Percentiles rank a stretch among this genome's conserved stretches.
Evolutionary conservation across 2,888 invertebrate genomes (phyloP).

Genomic region (Beris chalybata): DNA sequence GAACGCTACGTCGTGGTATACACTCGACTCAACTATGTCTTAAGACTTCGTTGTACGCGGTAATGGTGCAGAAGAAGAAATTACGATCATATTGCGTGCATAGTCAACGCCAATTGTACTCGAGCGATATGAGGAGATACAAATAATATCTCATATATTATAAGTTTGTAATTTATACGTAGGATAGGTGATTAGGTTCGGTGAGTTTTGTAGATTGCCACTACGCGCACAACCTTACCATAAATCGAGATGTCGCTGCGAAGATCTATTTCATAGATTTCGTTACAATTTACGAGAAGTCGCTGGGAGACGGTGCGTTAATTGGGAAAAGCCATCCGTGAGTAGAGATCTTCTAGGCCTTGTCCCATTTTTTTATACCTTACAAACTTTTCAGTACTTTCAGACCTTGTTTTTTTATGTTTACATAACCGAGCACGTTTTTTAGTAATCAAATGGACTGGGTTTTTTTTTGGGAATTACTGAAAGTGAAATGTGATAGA

Average conservation of each 20-base stretch:
- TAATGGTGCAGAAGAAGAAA: neutral
- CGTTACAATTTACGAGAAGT: neutral
- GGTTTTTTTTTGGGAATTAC: constrained; percentile 10
- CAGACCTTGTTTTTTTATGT: constrained; percentile 3
- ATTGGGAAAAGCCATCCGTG: too few species aligned
- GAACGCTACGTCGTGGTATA: neutral
- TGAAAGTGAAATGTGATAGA: constrained; percentile 29
- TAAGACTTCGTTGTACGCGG: too few species aligned
- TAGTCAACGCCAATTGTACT: too few species aligned
- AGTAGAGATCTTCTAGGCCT: constrained; percentile 7
- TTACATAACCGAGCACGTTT: constrained; percentile 14
- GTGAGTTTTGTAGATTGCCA: constrained; percentile 4
- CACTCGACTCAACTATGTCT: neutral
- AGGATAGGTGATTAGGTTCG: constrained; percentile 1
- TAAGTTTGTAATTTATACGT: too few species aligned
- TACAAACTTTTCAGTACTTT: neutral
- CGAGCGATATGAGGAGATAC: too few species aligned
- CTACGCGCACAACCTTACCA: too few species aligned
- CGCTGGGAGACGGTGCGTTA: constrained; percentile 4
- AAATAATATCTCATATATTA: too few species aligned
- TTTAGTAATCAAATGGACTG: constrained; percentile 21
- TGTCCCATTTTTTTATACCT: constrained; percentile 18
- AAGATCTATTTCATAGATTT: constrained; percentile 11
- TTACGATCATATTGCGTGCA: constrained; percentile 3
- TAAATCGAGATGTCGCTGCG: neutral